Conservation (phyloP, 2,888 invertebrate species). For the Lepidocyrtoides sp. region DNA sequence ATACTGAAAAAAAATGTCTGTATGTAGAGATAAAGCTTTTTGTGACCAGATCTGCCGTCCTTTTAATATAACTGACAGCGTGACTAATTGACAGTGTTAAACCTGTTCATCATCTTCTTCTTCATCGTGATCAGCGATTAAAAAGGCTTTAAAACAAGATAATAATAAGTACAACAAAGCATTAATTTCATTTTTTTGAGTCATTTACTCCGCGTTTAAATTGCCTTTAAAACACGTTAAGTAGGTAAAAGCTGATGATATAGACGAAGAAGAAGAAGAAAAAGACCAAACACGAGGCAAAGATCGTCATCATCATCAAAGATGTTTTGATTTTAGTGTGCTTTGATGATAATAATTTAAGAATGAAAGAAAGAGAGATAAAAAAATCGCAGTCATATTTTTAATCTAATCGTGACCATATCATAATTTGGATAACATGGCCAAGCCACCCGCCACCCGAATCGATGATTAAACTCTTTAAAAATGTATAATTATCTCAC, state of each 20-base stretch:
- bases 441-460: slow-evolving; percentile 24
- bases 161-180: neutral
- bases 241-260: no score
- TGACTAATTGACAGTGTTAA: slow-evolving; percentile 72
- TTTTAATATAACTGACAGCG: slow-evolving; percentile 62
- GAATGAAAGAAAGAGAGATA: neutral
- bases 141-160: neutral
- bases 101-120: slow-evolving; percentile 53
- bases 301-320: neutral
- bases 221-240: neutral
- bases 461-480: slow-evolving; percentile 34
- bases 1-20: neutral
- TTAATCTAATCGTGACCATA: slow-evolving; percentile 20
- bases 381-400: neutral
- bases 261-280: no score
- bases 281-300: slow-evolving; percentile 26
- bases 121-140: neutral
- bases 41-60: no score
- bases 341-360: no score
- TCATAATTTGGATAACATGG: no score
- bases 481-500: slow-evolving; percentile 54
- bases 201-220: neutral
- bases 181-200: neutral
- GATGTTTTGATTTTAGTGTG: no score
- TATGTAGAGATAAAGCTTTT: neutral